Evolutionary conservation across 1,140 invertebrate species (phyloP).

Genomic region (Leptonema lineaticorne): DNA sequence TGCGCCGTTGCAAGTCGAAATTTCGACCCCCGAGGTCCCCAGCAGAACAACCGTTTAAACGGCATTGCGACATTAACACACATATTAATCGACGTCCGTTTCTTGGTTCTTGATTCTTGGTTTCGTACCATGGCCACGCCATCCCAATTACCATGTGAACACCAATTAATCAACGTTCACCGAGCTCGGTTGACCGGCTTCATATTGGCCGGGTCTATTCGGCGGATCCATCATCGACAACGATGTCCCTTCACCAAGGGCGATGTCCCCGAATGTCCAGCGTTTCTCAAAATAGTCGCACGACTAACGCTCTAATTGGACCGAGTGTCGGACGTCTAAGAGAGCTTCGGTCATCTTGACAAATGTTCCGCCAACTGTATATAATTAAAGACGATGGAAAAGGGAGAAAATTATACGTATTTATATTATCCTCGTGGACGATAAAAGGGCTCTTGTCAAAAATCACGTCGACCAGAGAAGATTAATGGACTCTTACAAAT

Average conservation of each 20-base stretch:
- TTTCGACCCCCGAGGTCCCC: too few relatives aligned
- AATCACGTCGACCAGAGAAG: too few relatives aligned
- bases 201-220: too few relatives aligned
- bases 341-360: too few relatives aligned
- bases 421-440: too few relatives aligned
- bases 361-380: too few relatives aligned
- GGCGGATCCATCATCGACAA: neutral
- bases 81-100: neutral
- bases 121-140: neutral
- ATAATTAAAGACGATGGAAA: too few relatives aligned
- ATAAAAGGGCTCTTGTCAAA: too few relatives aligned
- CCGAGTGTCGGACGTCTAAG: neutral
- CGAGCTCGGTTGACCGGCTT: too few relatives aligned
- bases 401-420: too few relatives aligned
- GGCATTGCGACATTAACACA: neutral
- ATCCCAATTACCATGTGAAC: slow-evolving; percentile 12
- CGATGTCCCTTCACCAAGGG: neutral
- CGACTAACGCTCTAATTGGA: neutral
- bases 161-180: slow-evolving; percentile 12
- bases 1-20: too few relatives aligned
- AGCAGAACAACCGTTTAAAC: neutral
- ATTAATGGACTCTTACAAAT: too few relatives aligned
- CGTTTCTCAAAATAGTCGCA: neutral
- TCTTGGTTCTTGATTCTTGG: neutral
- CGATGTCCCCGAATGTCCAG: neutral